phyloP scores from a whole-genome alignment of 1,140 invertebrate species.

The Leptopilina boulardi region DNA sequence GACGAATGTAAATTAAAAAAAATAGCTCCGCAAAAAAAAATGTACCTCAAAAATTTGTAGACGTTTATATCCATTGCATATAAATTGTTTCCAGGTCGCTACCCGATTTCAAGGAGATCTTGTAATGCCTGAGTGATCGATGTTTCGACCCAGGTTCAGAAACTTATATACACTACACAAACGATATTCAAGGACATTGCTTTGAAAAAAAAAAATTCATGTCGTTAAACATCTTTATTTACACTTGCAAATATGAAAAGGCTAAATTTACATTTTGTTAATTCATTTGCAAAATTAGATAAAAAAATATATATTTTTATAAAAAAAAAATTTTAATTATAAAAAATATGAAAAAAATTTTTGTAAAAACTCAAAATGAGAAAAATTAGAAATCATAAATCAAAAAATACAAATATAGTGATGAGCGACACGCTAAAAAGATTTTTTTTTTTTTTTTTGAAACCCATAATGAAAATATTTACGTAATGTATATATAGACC shows the following conservation, averaged over 20 bases:
- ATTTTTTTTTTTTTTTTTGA: background rate
- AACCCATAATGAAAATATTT: background rate
- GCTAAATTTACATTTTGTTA: background rate
- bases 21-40: slow-evolving; percentile 47
- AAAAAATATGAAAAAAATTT: too few species aligned
- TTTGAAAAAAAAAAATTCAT: background rate
- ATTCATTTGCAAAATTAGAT: background rate
- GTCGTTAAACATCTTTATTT: slow-evolving; percentile 13
- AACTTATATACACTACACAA: background rate
- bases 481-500: background rate
- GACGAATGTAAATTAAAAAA: slow-evolving; percentile 43
- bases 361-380: too few species aligned
- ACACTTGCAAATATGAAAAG: background rate
- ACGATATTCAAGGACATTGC: background rate
- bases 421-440: background rate
- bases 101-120: slow-evolving; percentile 63
- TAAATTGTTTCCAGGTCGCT: slow-evolving; percentile 59
- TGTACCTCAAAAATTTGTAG: slow-evolving; percentile 40
- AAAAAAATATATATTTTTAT: too few species aligned
- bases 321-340: too few species aligned
- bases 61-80: slow-evolving; percentile 58
- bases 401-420: too few species aligned
- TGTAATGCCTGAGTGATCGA: background rate
- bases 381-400: too few species aligned
- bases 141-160: slow-evolving; percentile 16